Evolutionary conservation across 2,888 invertebrate species (phyloP).

Genomic region (Trimorus sp.): DNA sequence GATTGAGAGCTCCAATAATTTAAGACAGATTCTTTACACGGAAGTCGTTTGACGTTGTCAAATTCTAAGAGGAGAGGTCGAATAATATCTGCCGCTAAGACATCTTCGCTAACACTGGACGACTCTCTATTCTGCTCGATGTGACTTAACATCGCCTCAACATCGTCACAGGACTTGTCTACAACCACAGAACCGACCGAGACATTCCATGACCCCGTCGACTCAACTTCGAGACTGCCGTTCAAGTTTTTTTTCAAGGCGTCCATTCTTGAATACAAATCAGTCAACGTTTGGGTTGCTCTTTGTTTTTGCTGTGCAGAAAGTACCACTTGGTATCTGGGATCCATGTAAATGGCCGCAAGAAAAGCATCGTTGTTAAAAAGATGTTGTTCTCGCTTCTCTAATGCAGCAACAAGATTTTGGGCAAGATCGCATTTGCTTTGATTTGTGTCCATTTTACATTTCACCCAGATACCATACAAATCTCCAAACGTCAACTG

Average conservation of each 20-base stretch:
- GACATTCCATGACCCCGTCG: too few species aligned
- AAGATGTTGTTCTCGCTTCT: neutral
- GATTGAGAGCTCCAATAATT: too few species aligned
- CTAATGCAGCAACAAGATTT: neutral
- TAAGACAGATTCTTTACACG: too few species aligned
- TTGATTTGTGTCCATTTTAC: conserved; percentile 12
- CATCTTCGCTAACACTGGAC: too few species aligned
- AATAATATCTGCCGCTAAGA: too few species aligned
- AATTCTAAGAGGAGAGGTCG: too few species aligned
- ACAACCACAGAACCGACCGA: too few species aligned
- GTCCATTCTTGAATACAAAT: conserved; percentile 4
- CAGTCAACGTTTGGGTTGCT: conserved; percentile 5
- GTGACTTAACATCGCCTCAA: too few species aligned
- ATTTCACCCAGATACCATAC: conserved; percentile 24
- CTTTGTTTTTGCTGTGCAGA: conserved; percentile 10
- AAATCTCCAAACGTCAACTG: conserved; percentile 15
- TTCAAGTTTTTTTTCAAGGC: neutral
- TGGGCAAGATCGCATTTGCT: conserved; percentile 1
- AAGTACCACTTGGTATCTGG: conserved; percentile 17
- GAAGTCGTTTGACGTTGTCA: too few species aligned
- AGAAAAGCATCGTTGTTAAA: conserved; percentile 22
- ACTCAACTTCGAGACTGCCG: too few species aligned
- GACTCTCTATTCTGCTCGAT: too few species aligned
- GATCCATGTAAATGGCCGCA: conserved; percentile 25
- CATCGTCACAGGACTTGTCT: too few species aligned